These are phyloP conservation scores for Gymnoscopelus braueri DNA, from an alignment of 2,797 vertebrate species.

Conservation along the genomic window DNA sequence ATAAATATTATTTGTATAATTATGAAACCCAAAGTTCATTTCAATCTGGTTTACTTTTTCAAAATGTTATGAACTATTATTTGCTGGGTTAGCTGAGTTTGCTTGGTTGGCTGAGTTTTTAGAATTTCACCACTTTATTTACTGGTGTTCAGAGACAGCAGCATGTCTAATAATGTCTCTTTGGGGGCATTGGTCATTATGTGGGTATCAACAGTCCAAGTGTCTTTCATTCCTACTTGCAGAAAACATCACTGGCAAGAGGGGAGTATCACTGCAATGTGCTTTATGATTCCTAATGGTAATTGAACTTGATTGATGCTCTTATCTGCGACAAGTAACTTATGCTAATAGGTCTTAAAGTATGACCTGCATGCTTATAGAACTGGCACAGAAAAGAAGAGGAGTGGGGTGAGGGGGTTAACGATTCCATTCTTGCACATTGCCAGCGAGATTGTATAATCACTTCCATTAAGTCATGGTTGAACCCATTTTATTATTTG, in stretches of 20 bases:
- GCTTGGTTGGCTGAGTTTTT: too few species aligned
- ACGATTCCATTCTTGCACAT: conserved; percentile 43
- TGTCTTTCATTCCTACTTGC: conserved; percentile 1
- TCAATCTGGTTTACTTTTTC: conserved; percentile 10
- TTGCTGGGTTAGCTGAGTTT: too few species aligned
- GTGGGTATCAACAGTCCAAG: conserved; percentile 13
- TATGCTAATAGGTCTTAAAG: not conserved
- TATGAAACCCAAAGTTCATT: conserved; percentile 18
- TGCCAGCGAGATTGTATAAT: conserved; percentile 49
- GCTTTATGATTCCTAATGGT: not conserved
- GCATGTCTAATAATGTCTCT: conserved; percentile 31
- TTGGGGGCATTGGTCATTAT: conserved; percentile 39
- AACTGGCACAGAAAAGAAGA: not conserved
- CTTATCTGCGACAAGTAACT: conserved; percentile 16
- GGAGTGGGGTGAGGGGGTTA: conserved; percentile 35
- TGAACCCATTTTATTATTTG: conserved; percentile 72
- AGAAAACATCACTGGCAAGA: conserved; percentile 14
- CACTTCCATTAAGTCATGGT: conserved; percentile 63
- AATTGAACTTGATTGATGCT: conserved; percentile 2
- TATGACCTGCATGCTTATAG: too few species aligned
- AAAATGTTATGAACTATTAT: conserved; percentile 36
- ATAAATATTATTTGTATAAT: too few species aligned
- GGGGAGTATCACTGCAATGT: not conserved
- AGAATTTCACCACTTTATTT: too few species aligned
- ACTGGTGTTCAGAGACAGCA: conserved; percentile 5